Conservation (phyloP, 2,113 vertebrate species). For the Alectura lathami region DNA sequence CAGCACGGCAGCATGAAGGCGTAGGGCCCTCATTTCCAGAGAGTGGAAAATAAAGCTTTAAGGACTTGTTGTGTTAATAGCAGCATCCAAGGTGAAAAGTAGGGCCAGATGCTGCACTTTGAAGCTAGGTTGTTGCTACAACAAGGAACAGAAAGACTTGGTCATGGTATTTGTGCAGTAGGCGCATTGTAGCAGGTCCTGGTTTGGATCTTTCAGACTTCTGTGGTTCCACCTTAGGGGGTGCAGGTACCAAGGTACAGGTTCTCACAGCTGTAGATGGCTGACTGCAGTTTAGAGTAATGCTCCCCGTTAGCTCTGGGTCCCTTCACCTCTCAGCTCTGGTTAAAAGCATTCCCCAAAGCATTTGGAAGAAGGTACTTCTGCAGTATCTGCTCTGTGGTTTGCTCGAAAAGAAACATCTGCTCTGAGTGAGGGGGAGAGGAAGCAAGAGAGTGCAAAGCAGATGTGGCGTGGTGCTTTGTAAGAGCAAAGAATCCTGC, state of each 20-base stretch:
- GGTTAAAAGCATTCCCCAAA: background rate
- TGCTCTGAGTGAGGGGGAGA: background rate
- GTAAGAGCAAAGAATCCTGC: background rate
- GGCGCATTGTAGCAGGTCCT: background rate
- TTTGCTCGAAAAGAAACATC: background rate
- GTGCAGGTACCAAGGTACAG: too few relatives aligned
- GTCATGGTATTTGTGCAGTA: background rate
- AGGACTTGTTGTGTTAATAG: background rate
- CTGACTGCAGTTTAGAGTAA: background rate
- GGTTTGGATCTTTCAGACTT: background rate
- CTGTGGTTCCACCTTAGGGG: accelerated
- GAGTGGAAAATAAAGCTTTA: background rate
- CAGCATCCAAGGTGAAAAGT: background rate
- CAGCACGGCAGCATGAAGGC: background rate
- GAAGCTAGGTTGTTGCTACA: background rate
- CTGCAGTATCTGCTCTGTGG: background rate
- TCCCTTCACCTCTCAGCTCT: background rate
- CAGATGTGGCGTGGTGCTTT: background rate
- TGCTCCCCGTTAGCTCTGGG: background rate
- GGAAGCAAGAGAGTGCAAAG: background rate
- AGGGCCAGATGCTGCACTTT: background rate
- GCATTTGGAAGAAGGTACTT: background rate
- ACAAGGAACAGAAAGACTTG: background rate
- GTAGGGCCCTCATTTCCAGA: background rate
- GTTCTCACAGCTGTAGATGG: background rate